Percentiles rank a stretch among this genome's conserved stretches.
Evolutionary conservation across 1,140 invertebrate species (phyloP).

Genomic region (Lepidostoma basale): DNA sequence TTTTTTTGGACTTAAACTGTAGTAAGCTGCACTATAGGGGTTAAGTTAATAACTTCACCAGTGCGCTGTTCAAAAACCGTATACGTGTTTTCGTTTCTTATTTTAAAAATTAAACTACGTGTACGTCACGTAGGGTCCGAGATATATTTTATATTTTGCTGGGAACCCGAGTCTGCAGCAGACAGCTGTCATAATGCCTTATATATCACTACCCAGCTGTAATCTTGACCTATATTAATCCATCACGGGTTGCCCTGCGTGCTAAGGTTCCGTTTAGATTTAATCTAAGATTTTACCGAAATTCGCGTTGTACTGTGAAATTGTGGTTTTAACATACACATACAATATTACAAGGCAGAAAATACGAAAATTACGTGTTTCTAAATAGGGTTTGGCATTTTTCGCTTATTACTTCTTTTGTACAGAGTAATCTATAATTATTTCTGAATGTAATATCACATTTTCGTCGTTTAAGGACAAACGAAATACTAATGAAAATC

Average conservation of each 20-base stretch:
- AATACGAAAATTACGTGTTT: not conserved
- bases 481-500: too few relatives aligned
- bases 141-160: not conserved
- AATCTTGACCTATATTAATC: constrained; percentile 22
- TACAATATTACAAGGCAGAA: not conserved
- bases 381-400: too few relatives aligned
- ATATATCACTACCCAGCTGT: not conserved
- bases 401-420: not conserved
- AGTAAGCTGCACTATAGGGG: too few relatives aligned
- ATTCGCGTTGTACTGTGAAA: constrained; percentile 8
- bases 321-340: not conserved
- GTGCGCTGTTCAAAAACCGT: not conserved
- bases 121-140: not conserved
- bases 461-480: too few relatives aligned
- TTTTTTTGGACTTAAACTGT: too few relatives aligned
- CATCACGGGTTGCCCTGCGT: constrained; percentile 10
- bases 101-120: not conserved
- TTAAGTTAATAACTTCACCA: not conserved
- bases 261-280: not conserved
- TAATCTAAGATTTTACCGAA: constrained; percentile 10
- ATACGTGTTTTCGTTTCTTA: not conserved
- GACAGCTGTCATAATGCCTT: constrained; percentile 17
- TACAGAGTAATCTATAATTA: too few relatives aligned
- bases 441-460: too few relatives aligned
- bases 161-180: not conserved